A percentile compares a stretch with the other conserved stretches of the same genome.
Conservation (phyloP, 2,797 vertebrate species). For the Phalanger gymnotis region DNA sequence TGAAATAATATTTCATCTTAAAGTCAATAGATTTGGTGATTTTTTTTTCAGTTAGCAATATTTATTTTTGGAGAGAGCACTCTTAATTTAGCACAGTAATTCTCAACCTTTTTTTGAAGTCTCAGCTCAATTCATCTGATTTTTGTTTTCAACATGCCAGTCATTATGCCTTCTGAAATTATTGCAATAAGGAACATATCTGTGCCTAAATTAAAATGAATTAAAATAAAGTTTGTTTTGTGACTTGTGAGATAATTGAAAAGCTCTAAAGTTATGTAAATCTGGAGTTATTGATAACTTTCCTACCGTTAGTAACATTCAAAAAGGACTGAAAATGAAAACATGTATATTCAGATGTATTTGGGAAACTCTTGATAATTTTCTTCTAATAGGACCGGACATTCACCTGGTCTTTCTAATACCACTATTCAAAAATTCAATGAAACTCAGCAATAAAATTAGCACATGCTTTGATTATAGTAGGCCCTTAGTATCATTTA, state of each 20-base stretch:
- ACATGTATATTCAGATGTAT: background rate
- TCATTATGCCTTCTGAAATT: background rate
- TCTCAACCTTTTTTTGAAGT: conserved; percentile 41
- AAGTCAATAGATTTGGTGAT: background rate
- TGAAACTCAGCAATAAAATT: background rate
- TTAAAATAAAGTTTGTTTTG: background rate
- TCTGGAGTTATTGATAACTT: background rate
- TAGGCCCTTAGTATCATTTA: background rate
- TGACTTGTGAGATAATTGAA: background rate
- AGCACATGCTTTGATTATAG: background rate
- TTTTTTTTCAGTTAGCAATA: conserved; percentile 11
- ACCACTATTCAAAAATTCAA: background rate
- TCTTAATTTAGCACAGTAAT: background rate
- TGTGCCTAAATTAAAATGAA: background rate
- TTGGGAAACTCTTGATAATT: background rate
- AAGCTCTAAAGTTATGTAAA: background rate
- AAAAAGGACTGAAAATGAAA: background rate
- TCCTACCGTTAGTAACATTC: background rate
- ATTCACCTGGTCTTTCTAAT: background rate
- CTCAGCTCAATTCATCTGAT: background rate
- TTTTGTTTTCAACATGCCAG: background rate
- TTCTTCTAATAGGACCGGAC: background rate
- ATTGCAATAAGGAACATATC: background rate
- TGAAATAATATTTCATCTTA: background rate
- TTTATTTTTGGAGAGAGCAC: background rate